Conservation (phyloP, 2,113 vertebrate species). For the Tyrannus savana region DNA sequence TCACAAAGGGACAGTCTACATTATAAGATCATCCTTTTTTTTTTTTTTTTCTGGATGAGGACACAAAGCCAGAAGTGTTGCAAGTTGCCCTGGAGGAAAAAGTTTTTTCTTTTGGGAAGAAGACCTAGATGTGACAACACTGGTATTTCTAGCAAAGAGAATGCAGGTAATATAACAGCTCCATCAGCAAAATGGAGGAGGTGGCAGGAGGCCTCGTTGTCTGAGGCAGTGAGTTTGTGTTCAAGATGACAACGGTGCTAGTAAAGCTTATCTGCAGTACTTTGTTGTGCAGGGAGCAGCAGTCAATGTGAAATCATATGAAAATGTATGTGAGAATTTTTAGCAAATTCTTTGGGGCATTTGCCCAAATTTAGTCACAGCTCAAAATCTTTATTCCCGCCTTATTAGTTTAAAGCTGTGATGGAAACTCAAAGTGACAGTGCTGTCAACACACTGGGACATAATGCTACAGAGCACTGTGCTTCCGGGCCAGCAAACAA, state of each 20-base stretch:
- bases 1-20: background rate
- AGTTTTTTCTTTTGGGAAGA: background rate
- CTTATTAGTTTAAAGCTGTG: slow-evolving; percentile 33
- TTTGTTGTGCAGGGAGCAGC: background rate
- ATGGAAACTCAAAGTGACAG: slow-evolving; percentile 44
- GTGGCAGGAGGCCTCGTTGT: background rate
- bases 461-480: background rate
- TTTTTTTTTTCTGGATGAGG: background rate
- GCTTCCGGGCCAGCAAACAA: slow-evolving; percentile 8
- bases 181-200: background rate
- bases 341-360: background rate
- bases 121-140: background rate
- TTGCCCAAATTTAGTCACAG: slow-evolving; percentile 20
- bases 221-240: background rate
- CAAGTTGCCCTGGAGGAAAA: background rate
- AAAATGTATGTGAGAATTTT: slow-evolving; percentile 8
- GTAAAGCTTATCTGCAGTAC: background rate
- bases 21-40: background rate
- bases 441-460: background rate
- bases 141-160: background rate
- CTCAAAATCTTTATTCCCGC: background rate
- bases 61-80: background rate
- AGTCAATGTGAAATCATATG: background rate
- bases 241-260: background rate
- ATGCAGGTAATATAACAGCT: background rate